phyloP scores from a whole-genome alignment of 2,888 invertebrate genomes.

The Metacarcinus magister region DNA sequence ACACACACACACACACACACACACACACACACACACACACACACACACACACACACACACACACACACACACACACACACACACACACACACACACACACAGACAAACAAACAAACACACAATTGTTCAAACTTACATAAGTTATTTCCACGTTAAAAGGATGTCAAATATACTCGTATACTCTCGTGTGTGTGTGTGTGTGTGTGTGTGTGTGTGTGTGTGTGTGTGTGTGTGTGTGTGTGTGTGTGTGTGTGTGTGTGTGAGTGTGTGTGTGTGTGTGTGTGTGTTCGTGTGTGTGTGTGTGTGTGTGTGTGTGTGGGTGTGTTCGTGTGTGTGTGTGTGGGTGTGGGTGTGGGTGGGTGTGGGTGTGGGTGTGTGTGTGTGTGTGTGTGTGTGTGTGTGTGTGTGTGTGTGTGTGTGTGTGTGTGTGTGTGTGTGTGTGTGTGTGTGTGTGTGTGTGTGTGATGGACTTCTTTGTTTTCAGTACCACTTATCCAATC shows the following conservation, averaged over 20 bases:
- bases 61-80: constrained; percentile 2
- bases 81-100: constrained; percentile 2
- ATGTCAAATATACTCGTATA: neutral
- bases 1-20: constrained; percentile 2
- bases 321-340: too few species aligned
- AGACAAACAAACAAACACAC: neutral
- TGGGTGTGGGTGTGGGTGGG: too few species aligned
- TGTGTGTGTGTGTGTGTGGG: too few species aligned
- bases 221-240: constrained; percentile 29
- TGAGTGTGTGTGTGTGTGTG: neutral
- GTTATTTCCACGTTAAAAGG: too few species aligned
- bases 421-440: neutral
- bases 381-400: neutral
- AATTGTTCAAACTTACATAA: neutral
- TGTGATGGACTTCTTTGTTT: neutral
- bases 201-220: constrained; percentile 39
- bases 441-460: neutral
- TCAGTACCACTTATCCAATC: neutral
- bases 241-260: too few species aligned
- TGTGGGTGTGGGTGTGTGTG: too few species aligned
- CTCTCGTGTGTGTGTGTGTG: neutral
- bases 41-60: neutral
- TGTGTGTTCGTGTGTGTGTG: too few species aligned
- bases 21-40: neutral
- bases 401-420: constrained; percentile 26